Evolutionary conservation across 2,113 vertebrate species (phyloP).

Genomic region (Aramus guarauna): DNA sequence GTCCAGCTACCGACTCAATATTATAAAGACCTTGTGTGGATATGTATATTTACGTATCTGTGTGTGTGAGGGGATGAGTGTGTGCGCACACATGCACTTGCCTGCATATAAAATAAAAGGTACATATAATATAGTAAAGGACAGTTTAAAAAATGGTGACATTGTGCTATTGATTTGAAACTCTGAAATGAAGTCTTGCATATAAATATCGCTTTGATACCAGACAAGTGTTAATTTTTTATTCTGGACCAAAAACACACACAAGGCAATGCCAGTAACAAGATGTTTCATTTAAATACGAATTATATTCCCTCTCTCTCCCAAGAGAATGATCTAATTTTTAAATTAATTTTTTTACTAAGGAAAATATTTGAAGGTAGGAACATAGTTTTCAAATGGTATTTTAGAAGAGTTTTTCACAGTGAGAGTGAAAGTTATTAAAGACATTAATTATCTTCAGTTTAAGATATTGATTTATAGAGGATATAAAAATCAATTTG

Average conservation of each 20-base stretch:
- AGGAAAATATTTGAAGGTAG: neutral
- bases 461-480: neutral
- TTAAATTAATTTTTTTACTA: neutral
- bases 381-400: neutral
- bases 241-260: neutral
- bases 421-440: neutral
- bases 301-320: neutral
- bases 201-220: neutral
- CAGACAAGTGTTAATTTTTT: neutral
- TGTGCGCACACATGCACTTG: fast-evolving
- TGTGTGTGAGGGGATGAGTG: neutral
- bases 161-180: neutral
- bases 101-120: neutral
- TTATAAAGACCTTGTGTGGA: neutral
- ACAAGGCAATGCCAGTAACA: neutral
- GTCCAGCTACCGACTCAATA: neutral
- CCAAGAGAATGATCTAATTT: neutral
- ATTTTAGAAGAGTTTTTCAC: neutral
- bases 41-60: neutral
- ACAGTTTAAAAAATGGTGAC: neutral
- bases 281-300: neutral
- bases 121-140: neutral
- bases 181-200: neutral
- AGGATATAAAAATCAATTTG: neutral
- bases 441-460: slow-evolving; percentile 2